Conservation (phyloP, 2,797 vertebrate genomes). For the Phalanger gymnotis region DNA sequence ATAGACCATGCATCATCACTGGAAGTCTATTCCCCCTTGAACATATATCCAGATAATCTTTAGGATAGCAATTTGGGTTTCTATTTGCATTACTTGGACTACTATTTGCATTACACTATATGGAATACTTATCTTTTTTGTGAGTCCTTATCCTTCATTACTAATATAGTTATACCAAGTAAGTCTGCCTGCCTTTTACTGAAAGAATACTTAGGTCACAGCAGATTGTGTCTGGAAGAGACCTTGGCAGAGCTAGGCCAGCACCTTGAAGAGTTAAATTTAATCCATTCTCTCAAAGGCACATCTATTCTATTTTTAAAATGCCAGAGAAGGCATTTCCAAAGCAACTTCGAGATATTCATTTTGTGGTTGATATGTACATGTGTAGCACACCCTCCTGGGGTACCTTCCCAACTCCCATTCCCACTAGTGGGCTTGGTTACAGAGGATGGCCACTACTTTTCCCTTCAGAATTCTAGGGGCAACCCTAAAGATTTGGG, state of each 20-base stretch:
- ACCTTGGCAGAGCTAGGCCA: neutral
- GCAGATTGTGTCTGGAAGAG: neutral
- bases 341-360: neutral
- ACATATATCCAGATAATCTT: neutral
- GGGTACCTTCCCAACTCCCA: neutral
- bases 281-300: neutral
- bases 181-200: neutral
- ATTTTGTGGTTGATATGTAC: neutral
- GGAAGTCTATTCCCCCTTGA: neutral
- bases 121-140: neutral
- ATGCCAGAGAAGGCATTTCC: neutral
- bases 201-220: neutral
- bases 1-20: neutral
- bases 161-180: neutral
- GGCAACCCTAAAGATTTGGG: neutral
- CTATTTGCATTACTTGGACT: neutral
- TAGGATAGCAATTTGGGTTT: neutral
- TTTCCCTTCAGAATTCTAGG: neutral
- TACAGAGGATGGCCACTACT: neutral
- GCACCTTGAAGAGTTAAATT: conserved; percentile 25
- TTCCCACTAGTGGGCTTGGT: neutral
- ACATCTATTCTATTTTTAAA: neutral
- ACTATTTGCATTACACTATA: neutral
- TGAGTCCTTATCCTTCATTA: neutral
- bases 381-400: neutral